These are phyloP conservation scores for Sweltsa coloradensis DNA, from an alignment of 1,140 invertebrate species.

Conservation along the genomic window DNA sequence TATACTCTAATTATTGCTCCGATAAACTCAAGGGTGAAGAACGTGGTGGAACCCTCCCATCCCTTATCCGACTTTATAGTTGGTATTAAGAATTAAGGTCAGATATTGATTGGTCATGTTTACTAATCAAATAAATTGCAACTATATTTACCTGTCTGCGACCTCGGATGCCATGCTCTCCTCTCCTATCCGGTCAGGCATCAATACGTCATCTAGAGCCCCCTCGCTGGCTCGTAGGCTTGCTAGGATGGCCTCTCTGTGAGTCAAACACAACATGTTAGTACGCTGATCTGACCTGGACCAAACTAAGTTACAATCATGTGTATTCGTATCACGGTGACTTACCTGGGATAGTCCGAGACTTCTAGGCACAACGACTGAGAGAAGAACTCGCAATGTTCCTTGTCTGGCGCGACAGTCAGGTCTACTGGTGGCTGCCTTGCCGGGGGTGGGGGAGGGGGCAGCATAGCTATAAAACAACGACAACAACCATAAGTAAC, in stretches of 20 bases:
- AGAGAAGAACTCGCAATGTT: conserved; percentile 57
- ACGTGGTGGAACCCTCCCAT: too few relatives aligned
- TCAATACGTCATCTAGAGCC: conserved; percentile 49
- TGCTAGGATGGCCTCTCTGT: conserved; percentile 59
- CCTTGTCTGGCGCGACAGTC: conserved; percentile 19
- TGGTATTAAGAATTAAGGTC: too few relatives aligned
- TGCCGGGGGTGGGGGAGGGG: neutral
- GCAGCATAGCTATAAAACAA: too few relatives aligned
- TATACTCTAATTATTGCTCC: too few relatives aligned
- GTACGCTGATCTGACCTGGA: neutral
- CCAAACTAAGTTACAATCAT: conserved; percentile 1
- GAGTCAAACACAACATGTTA: conserved; percentile 14
- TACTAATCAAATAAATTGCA: too few relatives aligned
- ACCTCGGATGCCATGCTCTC: too few relatives aligned
- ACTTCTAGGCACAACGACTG: conserved; percentile 61
- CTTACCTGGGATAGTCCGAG: conserved; percentile 66
- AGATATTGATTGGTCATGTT: too few relatives aligned
- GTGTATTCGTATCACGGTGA: conserved; percentile 16
- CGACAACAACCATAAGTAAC: too few relatives aligned
- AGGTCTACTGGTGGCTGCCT: neutral
- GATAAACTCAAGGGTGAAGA: too few relatives aligned
- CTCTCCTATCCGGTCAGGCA: too few relatives aligned
- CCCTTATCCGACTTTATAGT: too few relatives aligned
- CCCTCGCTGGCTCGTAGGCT: conserved; percentile 57
- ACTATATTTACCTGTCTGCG: too few relatives aligned